Evolutionary conservation across 2,113 vertebrate genomes (phyloP), one percentile per base, ranked within the genome.

Genomic region (Coptodon rendalli): DNA sequence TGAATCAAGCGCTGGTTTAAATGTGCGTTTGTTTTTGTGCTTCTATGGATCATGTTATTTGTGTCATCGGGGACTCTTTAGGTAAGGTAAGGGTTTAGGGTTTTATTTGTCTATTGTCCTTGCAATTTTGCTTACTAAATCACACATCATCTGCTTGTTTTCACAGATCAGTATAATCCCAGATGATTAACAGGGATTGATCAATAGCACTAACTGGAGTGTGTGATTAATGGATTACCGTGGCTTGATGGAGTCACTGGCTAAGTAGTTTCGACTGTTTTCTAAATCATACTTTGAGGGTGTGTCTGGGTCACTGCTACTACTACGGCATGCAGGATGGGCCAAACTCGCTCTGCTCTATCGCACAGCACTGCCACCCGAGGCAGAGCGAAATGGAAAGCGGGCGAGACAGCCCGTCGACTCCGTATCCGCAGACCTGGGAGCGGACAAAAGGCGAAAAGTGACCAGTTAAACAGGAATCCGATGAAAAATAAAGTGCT

Each of bases 301-400:
- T 91, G 95, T 95, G 94, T 92, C 90, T 50, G 86, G 71, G 7
- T 38, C 56, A 45, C 22, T 59, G 31, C 76, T 88, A 85, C 90
- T 90, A 91, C 87, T 96, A 96, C 95, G 95, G 96, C 68, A 85
- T 82, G 91, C 92, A 80, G 84, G 84, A 96, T 96, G 96, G 97
- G 96, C 82, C 97, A 97, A 95, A 94, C 91, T 24, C 56, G 87
- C 61, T 96, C 94, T 43, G 71, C 54, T 89, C 73, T 91, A 0
- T 91, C 89, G 13, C 91, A 81, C 90, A 71, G 27, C 85, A 68
- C 87, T 31, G 14, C 84, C 59, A 14, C 83, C 34, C 52, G 91
- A 4, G 89, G 82, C 89, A 90, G 82, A 94, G 48, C 89, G 29
- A 93, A 61, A 83, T 82, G 94, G 89, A 94, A 86, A 83, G 76